phyloP scores from a whole-genome alignment of 1,140 invertebrate genomes.

The Pristionchus pacificus region DNA sequence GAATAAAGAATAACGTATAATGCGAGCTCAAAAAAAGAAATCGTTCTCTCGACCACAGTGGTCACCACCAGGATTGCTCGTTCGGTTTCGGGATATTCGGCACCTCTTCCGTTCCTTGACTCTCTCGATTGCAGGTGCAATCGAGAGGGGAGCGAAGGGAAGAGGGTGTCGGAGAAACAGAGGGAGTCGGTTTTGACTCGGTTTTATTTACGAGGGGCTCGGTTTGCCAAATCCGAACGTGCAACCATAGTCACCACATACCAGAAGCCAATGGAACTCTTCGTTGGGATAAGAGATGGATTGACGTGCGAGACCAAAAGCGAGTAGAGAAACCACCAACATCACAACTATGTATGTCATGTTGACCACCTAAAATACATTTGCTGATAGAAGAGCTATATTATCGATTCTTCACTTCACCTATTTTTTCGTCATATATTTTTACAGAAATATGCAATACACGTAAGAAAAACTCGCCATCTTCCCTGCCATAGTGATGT shows the following conservation, averaged over 20 bases:
- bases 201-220: no score
- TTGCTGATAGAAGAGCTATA: conserved; percentile 15
- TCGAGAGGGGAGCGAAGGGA: no score
- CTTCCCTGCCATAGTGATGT: conserved; percentile 96
- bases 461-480: conserved; percentile 70
- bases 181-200: no score
- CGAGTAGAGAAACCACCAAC: conserved; percentile 86
- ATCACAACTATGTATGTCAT: conserved; percentile 84
- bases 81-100: no score
- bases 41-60: not conserved
- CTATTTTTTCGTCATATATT: not conserved
- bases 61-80: no score
- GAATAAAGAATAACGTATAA: not conserved
- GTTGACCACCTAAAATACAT: conserved; percentile 56
- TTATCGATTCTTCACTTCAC: not conserved
- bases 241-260: conserved; percentile 52
- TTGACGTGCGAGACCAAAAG: conserved; percentile 89
- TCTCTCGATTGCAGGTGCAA: no score
- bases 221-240: no score
- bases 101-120: no score
- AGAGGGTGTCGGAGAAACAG: no score
- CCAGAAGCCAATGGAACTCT: conserved; percentile 78
- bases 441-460: not conserved
- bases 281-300: conserved; percentile 83
- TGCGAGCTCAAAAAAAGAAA: not conserved